Evolutionary conservation across 2,797 vertebrate genomes (phyloP).

Genomic region (Chelon auratus): DNA sequence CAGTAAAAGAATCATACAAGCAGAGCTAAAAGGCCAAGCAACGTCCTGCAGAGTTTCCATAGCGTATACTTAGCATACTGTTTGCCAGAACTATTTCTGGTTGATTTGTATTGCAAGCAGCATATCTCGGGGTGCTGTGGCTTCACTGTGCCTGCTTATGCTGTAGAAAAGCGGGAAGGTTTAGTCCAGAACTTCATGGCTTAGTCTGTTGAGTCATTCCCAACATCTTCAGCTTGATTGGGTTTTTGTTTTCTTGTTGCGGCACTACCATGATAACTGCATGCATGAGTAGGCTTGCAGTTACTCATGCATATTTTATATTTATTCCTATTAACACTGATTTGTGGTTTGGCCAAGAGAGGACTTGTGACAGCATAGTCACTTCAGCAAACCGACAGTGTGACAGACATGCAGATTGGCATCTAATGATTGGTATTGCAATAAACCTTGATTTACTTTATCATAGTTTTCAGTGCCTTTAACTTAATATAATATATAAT

Average conservation of each 20-base stretch:
- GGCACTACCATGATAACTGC: constrained; percentile 5
- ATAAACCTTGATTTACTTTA: constrained; percentile 1
- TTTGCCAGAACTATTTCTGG: constrained; percentile 14
- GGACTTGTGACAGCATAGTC: constrained; percentile 26
- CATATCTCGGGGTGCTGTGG: constrained; percentile 6
- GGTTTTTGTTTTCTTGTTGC: constrained; percentile 13
- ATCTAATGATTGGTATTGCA: not conserved
- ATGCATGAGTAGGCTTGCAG: constrained; percentile 34
- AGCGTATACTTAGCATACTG: constrained; percentile 48
- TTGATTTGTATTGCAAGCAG: constrained; percentile 45
- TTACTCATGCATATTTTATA: constrained; percentile 18
- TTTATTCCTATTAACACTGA: constrained; percentile 36
- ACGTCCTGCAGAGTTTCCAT: constrained; percentile 62
- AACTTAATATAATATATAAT: too few relatives aligned
- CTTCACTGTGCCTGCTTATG: constrained; percentile 5
- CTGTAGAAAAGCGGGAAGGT: constrained; percentile 21
- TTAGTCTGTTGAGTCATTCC: constrained; percentile 28
- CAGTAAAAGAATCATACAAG: not conserved
- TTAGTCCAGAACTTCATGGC: constrained; percentile 29
- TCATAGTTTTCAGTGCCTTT: constrained; percentile 1
- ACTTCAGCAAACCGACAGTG: constrained; percentile 27
- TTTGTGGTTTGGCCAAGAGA: constrained; percentile 23
- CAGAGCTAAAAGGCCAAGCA: too few relatives aligned
- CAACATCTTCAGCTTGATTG: constrained; percentile 29
- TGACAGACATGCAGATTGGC: constrained; percentile 41